Evolutionary conservation across 2,888 invertebrate genomes (phyloP).

Genomic region (Aphidius colemani): DNA sequence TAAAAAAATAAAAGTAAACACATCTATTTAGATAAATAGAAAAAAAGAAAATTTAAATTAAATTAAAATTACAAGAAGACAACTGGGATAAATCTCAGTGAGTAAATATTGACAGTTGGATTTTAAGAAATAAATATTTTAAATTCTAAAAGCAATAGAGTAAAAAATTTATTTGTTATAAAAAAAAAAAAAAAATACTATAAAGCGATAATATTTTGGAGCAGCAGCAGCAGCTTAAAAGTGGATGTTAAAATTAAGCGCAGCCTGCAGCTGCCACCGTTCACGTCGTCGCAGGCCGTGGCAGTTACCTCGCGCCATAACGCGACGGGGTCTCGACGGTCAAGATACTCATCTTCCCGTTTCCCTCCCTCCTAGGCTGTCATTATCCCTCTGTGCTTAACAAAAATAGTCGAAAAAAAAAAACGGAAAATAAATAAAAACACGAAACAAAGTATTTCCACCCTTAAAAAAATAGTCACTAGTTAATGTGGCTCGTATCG

Average conservation of each 20-base stretch:
- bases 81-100: no score
- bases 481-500: not conserved
- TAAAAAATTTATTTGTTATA: not conserved
- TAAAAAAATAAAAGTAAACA: not conserved
- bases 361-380: slow-evolving; percentile 22
- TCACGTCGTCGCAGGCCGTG: slow-evolving; percentile 9
- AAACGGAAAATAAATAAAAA: no score
- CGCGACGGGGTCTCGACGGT: slow-evolving; percentile 27
- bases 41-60: not conserved
- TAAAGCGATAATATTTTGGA: slow-evolving; percentile 13
- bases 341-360: slow-evolving; percentile 28
- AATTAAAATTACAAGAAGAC: no score
- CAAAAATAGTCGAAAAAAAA: no score
- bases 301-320: slow-evolving; percentile 26
- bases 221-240: slow-evolving; percentile 10
- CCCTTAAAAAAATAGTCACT: no score
- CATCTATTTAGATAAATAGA: not conserved
- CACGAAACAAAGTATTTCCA: no score
- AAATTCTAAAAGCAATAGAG: not conserved
- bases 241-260: slow-evolving; percentile 28
- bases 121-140: not conserved
- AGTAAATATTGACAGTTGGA: not conserved
- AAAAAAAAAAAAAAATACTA: not conserved
- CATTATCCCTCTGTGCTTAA: slow-evolving; percentile 1
- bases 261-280: slow-evolving; percentile 26